Percentiles rank a stretch among this genome's conserved stretches.
Conservation (phyloP, 2,797 vertebrate species). For the Anas bahamensis region DNA sequence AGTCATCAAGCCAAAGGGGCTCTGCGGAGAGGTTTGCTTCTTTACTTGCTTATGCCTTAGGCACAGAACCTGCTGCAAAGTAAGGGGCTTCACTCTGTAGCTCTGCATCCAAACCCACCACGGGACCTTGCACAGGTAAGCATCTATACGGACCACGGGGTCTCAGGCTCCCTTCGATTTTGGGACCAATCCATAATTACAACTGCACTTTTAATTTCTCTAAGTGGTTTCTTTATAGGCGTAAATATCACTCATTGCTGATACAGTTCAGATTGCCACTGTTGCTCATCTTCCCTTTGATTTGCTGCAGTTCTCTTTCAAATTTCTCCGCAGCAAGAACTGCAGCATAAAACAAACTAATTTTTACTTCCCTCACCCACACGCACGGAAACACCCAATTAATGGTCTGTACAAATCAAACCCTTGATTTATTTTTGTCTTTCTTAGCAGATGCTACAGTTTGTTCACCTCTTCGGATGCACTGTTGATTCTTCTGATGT, state of each 20-base stretch:
- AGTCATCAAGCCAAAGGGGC: background rate
- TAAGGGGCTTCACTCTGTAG: fast-evolving
- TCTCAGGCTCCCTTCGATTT: background rate
- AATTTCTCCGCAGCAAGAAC: background rate
- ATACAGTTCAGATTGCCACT: background rate
- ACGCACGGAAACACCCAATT: background rate
- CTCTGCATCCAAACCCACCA: no score
- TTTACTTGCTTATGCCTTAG: no score
- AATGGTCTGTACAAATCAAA: background rate
- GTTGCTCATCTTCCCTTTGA: background rate
- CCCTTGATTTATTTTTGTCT: background rate
- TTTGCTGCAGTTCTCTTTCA: background rate
- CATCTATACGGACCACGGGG: fast-evolving
- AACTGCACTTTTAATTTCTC: background rate
- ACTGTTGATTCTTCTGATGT: background rate
- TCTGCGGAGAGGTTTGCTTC: background rate
- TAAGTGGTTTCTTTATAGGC: background rate
- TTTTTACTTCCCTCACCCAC: background rate
- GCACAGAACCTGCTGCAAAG: background rate
- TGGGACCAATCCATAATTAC: background rate
- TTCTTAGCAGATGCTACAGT: background rate
- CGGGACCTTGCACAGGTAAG: background rate
- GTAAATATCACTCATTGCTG: background rate
- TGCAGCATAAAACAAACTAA: background rate
- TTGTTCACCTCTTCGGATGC: background rate